These are phyloP conservation scores for Pterobdella sp. DNA, from an alignment of 2,888 invertebrate genomes.

Conservation along the genomic window DNA sequence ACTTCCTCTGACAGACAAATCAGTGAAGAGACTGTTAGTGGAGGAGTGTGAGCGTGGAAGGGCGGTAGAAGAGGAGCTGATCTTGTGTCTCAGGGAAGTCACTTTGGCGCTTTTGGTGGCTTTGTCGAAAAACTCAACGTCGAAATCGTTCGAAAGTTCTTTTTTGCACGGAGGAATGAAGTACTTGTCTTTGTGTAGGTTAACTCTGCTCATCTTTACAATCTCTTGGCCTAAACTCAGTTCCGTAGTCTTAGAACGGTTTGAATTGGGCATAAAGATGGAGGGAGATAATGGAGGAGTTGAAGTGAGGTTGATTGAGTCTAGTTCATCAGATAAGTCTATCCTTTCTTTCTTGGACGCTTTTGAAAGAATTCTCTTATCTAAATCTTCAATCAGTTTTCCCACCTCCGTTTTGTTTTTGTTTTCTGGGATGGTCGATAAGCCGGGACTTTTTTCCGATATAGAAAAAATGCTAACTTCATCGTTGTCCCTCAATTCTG, in stretches of 20 bases:
- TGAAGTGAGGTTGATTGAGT: not conserved
- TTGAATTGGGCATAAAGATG: not conserved
- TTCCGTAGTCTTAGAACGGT: slow-evolving; percentile 6
- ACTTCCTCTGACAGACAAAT: not conserved
- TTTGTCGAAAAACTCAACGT: slow-evolving; percentile 8
- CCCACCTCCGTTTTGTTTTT: not conserved
- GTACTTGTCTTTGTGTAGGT: not conserved
- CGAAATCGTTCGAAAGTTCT: slow-evolving; percentile 12
- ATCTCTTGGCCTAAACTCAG: slow-evolving; percentile 22
- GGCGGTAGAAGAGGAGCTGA: not conserved
- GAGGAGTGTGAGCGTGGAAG: not conserved
- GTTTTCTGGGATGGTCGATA: not conserved
- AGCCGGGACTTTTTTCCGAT: not conserved
- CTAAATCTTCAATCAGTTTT: not conserved
- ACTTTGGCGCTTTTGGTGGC: not conserved
- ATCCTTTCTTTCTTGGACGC: not conserved
- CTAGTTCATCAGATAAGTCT: not conserved
- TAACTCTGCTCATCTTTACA: slow-evolving; percentile 12
- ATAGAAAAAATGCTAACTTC: not conserved
- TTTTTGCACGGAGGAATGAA: slow-evolving; percentile 20
- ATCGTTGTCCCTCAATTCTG: not conserved
- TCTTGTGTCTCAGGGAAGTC: not conserved
- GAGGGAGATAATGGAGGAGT: not conserved
- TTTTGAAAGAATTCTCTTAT: not conserved
- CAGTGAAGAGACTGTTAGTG: not conserved